A percentile compares a stretch with the other conserved stretches of the same genome.
These are phyloP conservation scores for Ploceus nigricollis DNA, from an alignment of 2,113 vertebrate genomes.

Conservation along the genomic window DNA sequence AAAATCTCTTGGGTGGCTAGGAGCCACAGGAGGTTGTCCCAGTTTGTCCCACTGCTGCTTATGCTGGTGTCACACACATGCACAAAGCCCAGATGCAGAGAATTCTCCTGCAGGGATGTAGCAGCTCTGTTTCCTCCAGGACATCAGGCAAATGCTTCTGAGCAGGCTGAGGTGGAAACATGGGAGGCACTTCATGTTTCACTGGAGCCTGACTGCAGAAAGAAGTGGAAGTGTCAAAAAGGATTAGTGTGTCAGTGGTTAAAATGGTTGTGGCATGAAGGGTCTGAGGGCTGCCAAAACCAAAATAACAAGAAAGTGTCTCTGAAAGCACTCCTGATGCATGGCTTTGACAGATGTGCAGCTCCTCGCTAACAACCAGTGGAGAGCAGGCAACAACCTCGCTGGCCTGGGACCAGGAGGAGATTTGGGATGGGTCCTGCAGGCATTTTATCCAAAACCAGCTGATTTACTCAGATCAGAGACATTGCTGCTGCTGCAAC, in stretches of 20 bases:
- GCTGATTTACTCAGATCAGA: not conserved
- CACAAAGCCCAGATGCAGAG: not conserved
- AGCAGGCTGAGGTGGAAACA: not conserved
- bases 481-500: fast-evolving
- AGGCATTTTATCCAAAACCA: not conserved
- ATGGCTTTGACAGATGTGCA: not conserved
- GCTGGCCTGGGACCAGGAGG: not conserved
- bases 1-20: not conserved
- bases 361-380: not conserved
- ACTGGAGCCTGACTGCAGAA: not conserved
- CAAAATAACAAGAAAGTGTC: not conserved
- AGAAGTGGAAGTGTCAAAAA: conserved; percentile 1
- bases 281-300: not conserved
- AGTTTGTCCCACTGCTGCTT: not conserved
- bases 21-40: not conserved
- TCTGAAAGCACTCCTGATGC: not conserved
- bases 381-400: not conserved
- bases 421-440: not conserved
- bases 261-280: not conserved
- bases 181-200: not conserved
- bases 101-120: not conserved
- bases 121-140: not conserved
- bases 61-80: not conserved
- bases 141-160: not conserved
- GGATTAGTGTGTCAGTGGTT: not conserved